Evolutionary conservation across 2,113 vertebrate species (phyloP), one percentile per base, ranked within the genome.

Genomic region (Takifugu bimaculatus): DNA sequence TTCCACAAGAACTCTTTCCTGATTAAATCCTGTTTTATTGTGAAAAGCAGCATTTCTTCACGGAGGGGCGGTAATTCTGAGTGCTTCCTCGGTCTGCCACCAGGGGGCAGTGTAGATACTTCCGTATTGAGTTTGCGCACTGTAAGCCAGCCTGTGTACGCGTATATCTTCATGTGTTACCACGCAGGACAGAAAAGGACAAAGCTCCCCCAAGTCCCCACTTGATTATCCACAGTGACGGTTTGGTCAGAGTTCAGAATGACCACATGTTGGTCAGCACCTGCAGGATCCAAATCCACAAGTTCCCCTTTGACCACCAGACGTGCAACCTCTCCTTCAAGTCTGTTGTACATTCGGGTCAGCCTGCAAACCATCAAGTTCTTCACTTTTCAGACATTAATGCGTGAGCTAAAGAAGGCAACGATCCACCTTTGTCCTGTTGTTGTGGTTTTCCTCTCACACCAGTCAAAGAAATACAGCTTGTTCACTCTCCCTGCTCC

Each of bases 251-350:
- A 0, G 1, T 71, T 2, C 66, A 61, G 27, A 68, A 88, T 0
- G 70, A 84, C 50, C 47, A 65, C 62, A 70, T 84, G 26, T 1
- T 87, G 44, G 50, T 81, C 47, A 87, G 81, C 78, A 82, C 77
- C 61, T 89, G 88, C 65, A 77, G 44, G 60, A 83, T 89, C 81
- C 60, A 74, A 0, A 57, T 89, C 20, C 63, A 82, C 72, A 74
- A 74, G 50, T 89, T 89, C 44, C 88, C 88, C 42, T 87, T 89
- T 0, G 87, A 89, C 59, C 52, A 26, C 0, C 88, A 88, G 77
- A 82, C 51, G 29, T 89, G 88, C 77, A 79, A n/a, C 53, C 65
- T 89, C 35, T 63, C 88, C 3, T 70, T 89, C 58, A 80, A 67
- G 32, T 86, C 88, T 3, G 39, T 65, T 13, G 9, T 82, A 2